Conservation (phyloP, 2,888 invertebrate species). For the Drosophila lacicola region DNA sequence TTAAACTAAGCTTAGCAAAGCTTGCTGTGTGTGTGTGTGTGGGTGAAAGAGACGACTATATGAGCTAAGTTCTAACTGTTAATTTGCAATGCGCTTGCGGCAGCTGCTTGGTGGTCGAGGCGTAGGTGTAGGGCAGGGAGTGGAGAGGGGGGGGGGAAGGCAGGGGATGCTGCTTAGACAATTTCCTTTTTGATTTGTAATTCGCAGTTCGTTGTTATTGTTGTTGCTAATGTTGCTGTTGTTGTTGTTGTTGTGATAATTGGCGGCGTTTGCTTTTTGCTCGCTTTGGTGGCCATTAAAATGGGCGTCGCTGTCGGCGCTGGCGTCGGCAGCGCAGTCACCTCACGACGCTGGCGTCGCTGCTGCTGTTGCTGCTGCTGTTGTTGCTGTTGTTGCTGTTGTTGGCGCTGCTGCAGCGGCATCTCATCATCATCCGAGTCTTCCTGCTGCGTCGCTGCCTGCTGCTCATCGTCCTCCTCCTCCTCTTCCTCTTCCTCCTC, state of each 20-base stretch:
- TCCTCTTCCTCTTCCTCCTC: slow-evolving; percentile 20
- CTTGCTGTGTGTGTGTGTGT: slow-evolving; percentile 28
- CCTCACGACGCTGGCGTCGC: slow-evolving; percentile 29
- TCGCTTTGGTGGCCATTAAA: slow-evolving; percentile 80
- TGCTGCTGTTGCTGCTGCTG: slow-evolving; percentile 14
- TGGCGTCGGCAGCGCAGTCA: slow-evolving; percentile 16
- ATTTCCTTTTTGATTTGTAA: slow-evolving; percentile 82
- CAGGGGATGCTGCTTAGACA: slow-evolving; percentile 54
- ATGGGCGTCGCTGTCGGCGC: slow-evolving; percentile 30
- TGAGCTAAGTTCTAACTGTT: slow-evolving; percentile 38
- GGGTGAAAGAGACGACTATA: slow-evolving; percentile 61
- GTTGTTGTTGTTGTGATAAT: slow-evolving; percentile 26
- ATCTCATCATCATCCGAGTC: slow-evolving; percentile 50
- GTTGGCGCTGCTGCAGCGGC: slow-evolving; percentile 63
- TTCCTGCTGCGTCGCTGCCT: slow-evolving; percentile 27
- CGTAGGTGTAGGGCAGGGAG: neutral
- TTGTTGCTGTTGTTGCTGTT: slow-evolving; percentile 31
- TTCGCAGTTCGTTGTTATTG: slow-evolving; percentile 81
- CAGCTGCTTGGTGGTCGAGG: slow-evolving; percentile 3
- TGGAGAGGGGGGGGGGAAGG: neutral
- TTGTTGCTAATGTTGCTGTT: slow-evolving; percentile 30
- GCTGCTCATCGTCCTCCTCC: slow-evolving; percentile 6
- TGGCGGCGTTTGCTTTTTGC: slow-evolving; percentile 81
- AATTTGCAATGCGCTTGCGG: slow-evolving; percentile 45
- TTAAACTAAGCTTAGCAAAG: slow-evolving; percentile 13